Base-by-base conservation (phyloP, 1,140 invertebrate genomes). In the Eupristina koningsbergeri region DNA sequence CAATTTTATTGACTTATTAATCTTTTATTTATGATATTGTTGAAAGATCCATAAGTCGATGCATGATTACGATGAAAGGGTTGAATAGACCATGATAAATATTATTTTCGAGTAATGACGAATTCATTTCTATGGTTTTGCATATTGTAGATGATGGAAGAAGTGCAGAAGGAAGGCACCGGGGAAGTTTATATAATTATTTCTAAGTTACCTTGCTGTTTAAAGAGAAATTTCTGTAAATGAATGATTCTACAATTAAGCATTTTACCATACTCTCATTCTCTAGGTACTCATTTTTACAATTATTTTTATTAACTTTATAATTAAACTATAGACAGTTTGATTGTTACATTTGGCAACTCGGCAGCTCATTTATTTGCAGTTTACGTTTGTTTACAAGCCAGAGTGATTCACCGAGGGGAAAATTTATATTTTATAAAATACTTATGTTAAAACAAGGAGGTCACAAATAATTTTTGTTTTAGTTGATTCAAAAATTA, bases 291-390 rank as follows among this genome's bases (percentile, higher is more conserved):
- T 26, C 39, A 31, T 3, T 80, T 47, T 58, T 73, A 58, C 26
- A 47, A n/a, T 26, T 47, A 47, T 69, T 80, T 80, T 83, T 13
- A 39, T 76, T 58, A 45, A 74, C 41, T 73, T 73, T 83, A 69
- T 75, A 85, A 31, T 69, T 85, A 69, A 85, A 88, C 80, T 89
- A 88, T 87, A 90, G 86, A 89, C 86, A 88, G 86, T 91, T 91
- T 90, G 89, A 90, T 90, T 91, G 89, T 91, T 90, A 89, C 87
- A 89, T 91, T 90, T 91, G 89, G 89, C 90, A 89, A 89, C 90
- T 89, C 88, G 89, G 89, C 88, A 91, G 88, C 90, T 87, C 87
- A 89, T 89, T 83, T 86, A 85, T n/a, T n/a, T n/a, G n/a, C n/a
- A 89, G 84, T 89, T 89, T 86, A 89, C 90, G 88, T 88, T 88